These are phyloP conservation scores for Salarias fasciatus DNA, from an alignment of 2,797 vertebrate genomes.

Conservation along the genomic window DNA sequence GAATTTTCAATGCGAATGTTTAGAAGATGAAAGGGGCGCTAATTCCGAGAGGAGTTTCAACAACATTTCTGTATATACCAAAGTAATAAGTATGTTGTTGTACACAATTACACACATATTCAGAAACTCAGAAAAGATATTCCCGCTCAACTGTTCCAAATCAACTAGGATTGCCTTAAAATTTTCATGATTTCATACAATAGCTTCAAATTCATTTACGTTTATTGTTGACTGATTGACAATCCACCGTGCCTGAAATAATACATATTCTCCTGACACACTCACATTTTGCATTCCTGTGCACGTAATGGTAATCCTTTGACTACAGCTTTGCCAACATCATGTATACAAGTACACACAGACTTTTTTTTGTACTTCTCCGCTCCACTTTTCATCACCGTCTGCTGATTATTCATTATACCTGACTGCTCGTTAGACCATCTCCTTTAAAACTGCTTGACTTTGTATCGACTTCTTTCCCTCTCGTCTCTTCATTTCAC, in stretches of 20 bases:
- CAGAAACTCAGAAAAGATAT: too few relatives aligned
- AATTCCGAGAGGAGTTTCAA: slow-evolving; percentile 55
- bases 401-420: slow-evolving; percentile 66
- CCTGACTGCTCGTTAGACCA: slow-evolving; percentile 65
- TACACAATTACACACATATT: slow-evolving; percentile 32
- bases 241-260: neutral
- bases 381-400: slow-evolving; percentile 38
- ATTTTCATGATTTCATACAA: slow-evolving; percentile 19
- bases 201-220: slow-evolving; percentile 2
- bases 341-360: slow-evolving; percentile 9
- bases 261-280: slow-evolving; percentile 1
- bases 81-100: slow-evolving; percentile 46
- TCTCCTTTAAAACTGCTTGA: slow-evolving; percentile 64
- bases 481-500: slow-evolving; percentile 45
- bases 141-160: slow-evolving; percentile 12
- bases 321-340: slow-evolving; percentile 10
- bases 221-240: slow-evolving; percentile 19
- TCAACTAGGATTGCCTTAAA: slow-evolving; percentile 11
- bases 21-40: slow-evolving; percentile 55
- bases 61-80: slow-evolving; percentile 42
- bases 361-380: slow-evolving; percentile 11
- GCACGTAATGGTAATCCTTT: slow-evolving; percentile 23
- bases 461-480: slow-evolving; percentile 53
- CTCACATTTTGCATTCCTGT: slow-evolving; percentile 12
- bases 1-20: slow-evolving; percentile 68